Base-by-base conservation (phyloP, 1,140 invertebrate species). In the Thaumatotibia leucotreta region DNA sequence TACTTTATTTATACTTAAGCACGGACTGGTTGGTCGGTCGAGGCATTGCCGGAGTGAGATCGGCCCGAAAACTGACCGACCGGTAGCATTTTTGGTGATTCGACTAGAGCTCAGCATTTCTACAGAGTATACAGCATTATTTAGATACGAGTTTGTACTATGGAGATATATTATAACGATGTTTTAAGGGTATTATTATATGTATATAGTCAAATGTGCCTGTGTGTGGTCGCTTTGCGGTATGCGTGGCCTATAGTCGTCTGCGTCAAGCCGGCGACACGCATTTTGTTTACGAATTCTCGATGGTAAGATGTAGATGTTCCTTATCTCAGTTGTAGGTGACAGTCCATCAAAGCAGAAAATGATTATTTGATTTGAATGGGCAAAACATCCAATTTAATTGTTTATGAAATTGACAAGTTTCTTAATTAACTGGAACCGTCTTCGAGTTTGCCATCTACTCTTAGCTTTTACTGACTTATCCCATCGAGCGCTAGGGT, bases 1-100 rank as follows among this genome's bases (percentile, higher is more conserved):
- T 66, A 70, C 61, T 70, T 64, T 52, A 52, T 66, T 58, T 72
- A 24, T 68, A 61, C 50, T 24, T 64, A 39, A 66, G 50, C 54
- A 66, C 29, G 23, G 50, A 66, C 52, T 31, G 24, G 54, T 54
- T 58, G 64, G 50, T 66, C 33, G 64, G 64, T 45, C 39, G 52
- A 11, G 20, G 20, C 22, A 29, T 31, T 31, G 27, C 50, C n/a
- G 10, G 20, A 6, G 45, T 27, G 17, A n/a, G n/a, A 32, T 32
- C 23, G 49, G 39, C 17, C 10, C 17, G 22, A 68, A 69, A 2
- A 9, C 39, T 45, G 39, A 58, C 23, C 52, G 52, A 8, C 52
- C 24, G 52, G 52, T 58, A 58, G 52, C 52, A 58, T 66, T 74
- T 79, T 79, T 83, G 80, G 82, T 79, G 78, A 83, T 84, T 84